phyloP scores from a whole-genome alignment of 2,888 invertebrate genomes.

The Trypoxylon attenuatum region DNA sequence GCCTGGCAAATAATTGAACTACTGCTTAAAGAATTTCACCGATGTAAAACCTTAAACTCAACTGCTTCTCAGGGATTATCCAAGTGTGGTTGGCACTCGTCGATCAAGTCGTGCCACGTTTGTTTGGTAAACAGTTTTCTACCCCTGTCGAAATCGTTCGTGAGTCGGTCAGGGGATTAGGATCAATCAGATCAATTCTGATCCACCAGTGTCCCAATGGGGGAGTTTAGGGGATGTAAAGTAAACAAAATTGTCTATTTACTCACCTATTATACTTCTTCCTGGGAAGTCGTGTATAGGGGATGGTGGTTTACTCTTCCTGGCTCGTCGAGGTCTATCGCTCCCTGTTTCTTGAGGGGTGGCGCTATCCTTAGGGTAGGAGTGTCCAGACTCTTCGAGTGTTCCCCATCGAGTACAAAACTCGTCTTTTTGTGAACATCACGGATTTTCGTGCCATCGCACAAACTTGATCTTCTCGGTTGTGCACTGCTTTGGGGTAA shows the following conservation, averaged over 20 bases:
- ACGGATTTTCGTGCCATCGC: constrained; percentile 47
- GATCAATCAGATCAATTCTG: too few relatives aligned
- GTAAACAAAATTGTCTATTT: neutral
- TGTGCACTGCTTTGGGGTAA: constrained; percentile 10
- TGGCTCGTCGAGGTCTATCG: constrained; percentile 34
- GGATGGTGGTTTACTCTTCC: constrained; percentile 55
- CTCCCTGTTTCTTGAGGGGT: neutral
- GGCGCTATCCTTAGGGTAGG: constrained; percentile 5
- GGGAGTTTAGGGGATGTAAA: too few relatives aligned
- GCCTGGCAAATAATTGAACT: neutral
- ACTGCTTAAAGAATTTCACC: neutral
- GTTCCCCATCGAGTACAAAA: constrained; percentile 44
- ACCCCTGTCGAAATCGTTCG: too few relatives aligned
- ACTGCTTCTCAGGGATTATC: neutral
- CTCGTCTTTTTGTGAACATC: constrained; percentile 55
- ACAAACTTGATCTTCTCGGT: constrained; percentile 51
- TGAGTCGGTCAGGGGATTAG: too few relatives aligned
- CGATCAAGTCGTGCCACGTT: neutral
- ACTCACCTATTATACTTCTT: constrained; percentile 60
- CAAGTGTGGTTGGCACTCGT: neutral
- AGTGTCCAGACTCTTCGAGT: constrained; percentile 10
- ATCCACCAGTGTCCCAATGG: too few relatives aligned
- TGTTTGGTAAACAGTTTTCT: neutral
- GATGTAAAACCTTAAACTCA: neutral
- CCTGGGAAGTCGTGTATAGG: constrained; percentile 42